Conservation (phyloP, 2,888 invertebrate genomes). For the Pterobdella sp. region DNA sequence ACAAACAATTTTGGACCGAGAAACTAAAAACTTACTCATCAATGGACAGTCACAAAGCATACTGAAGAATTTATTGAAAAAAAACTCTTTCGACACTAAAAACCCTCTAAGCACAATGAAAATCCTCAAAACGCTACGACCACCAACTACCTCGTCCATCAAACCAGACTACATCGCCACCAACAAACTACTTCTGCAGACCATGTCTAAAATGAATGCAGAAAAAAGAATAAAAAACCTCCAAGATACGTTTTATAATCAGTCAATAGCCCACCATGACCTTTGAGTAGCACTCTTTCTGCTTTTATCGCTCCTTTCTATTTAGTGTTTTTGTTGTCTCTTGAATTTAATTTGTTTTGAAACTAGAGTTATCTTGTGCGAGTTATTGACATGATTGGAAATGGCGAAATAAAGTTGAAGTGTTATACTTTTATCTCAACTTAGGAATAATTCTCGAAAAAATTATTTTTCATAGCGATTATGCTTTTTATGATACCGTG, state of each 20-base stretch:
- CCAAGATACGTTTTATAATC: conserved; percentile 15
- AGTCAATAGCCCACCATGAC: conserved; percentile 9
- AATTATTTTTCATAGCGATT: no score
- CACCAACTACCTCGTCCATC: conserved; percentile 8
- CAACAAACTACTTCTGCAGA: conserved; percentile 22
- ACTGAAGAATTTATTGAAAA: background rate
- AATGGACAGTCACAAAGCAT: no score
- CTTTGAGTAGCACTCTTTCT: background rate
- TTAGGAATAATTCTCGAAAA: no score
- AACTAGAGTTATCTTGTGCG: no score
- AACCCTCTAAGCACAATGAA: background rate
- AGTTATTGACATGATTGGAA: no score
- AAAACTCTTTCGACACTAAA: background rate
- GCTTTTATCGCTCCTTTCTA: background rate
- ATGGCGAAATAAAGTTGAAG: no score
- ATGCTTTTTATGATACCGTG: no score
- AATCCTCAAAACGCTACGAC: background rate
- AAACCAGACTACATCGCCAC: conserved; percentile 19
- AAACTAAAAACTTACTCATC: no score
- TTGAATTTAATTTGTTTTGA: no score
- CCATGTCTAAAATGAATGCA: conserved; percentile 23
- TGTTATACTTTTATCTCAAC: no score
- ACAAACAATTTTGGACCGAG: no score
- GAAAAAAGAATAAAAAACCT: conserved; percentile 20
- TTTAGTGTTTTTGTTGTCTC: background rate